These are phyloP conservation scores for Proterorhinus semilunaris DNA, from an alignment of 2,113 vertebrate species.

Conservation along the genomic window DNA sequence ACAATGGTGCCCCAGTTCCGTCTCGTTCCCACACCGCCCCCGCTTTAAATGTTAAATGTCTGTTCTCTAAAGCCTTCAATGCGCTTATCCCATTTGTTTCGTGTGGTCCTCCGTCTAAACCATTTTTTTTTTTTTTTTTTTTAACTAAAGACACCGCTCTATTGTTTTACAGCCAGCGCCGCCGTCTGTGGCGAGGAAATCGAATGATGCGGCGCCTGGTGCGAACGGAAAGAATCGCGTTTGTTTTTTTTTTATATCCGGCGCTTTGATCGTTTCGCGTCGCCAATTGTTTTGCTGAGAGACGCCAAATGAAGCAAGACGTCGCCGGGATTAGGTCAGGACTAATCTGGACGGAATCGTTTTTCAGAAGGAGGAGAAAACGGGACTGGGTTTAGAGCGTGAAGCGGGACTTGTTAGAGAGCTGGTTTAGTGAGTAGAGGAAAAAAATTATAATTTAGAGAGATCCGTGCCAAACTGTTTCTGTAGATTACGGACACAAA, in stretches of 20 bases:
- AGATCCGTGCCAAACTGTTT: no score
- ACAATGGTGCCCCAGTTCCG: no score
- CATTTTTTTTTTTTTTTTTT: no score
- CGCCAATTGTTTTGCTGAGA: neutral
- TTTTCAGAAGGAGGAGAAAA: no score
- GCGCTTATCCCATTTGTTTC: constrained; percentile 4
- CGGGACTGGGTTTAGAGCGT: no score
- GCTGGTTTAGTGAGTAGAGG: no score
- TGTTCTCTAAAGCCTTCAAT: neutral
- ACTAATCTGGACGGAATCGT: no score
- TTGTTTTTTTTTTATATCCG: neutral
- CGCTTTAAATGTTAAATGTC: neutral
- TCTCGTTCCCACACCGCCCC: no score
- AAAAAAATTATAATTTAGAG: no score
- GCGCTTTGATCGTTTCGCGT: neutral
- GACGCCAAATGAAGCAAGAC: neutral
- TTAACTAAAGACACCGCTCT: constrained; percentile 19
- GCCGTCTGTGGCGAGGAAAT: constrained; percentile 44
- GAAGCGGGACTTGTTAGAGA: neutral
- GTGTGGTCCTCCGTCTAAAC: constrained; percentile 24
- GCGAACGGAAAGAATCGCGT: constrained; percentile 14
- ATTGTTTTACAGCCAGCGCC: constrained; percentile 22
- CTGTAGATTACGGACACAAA: no score
- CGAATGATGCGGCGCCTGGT: constrained; percentile 20
- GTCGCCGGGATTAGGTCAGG: no score